These are phyloP conservation scores for Cyprichromis sp. DNA, from an alignment of 2,113 vertebrate genomes.

Conservation along the genomic window DNA sequence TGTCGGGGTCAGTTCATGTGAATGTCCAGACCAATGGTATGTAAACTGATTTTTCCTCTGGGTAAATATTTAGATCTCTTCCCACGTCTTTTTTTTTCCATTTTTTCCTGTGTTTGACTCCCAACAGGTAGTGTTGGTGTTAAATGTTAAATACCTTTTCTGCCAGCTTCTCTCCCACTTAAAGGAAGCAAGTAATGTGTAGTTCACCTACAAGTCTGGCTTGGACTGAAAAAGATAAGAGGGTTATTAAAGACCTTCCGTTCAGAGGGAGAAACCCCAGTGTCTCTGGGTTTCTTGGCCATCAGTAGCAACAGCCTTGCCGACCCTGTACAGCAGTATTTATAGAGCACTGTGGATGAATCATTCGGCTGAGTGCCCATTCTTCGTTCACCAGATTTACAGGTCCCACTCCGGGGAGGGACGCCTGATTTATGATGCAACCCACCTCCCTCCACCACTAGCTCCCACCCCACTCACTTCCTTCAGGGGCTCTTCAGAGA, in stretches of 20 bases:
- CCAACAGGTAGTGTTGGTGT: not conserved
- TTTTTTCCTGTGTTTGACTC: not conserved
- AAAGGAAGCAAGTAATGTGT: not conserved
- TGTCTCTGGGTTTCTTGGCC: conserved; percentile 35
- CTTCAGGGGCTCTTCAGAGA: conserved; percentile 12
- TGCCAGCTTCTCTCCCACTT: not conserved
- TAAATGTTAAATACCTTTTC: not conserved
- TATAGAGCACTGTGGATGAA: conserved; percentile 62
- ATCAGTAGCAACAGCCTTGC: conserved; percentile 40
- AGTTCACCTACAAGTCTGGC: not conserved
- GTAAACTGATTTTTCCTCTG: conserved; percentile 37
- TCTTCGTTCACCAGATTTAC: conserved; percentile 63
- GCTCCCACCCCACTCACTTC: conserved; percentile 32
- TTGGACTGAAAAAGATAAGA: conserved; percentile 27
- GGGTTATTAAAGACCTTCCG: conserved; percentile 26
- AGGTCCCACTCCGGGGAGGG: conserved; percentile 49
- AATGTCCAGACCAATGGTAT: conserved; percentile 32
- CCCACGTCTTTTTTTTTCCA: not conserved
- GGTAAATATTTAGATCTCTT: conserved; percentile 50
- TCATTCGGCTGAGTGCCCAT: conserved; percentile 63
- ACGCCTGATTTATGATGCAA: conserved; percentile 63
- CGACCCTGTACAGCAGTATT: conserved; percentile 61
- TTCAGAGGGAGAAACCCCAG: conserved; percentile 13
- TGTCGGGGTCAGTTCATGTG: conserved; percentile 14
- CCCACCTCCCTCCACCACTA: not conserved